A percentile compares a stretch with the other conserved stretches of the same genome.
phyloP scores from a whole-genome alignment of 2,797 vertebrate genomes.

The Danionella dracula region DNA sequence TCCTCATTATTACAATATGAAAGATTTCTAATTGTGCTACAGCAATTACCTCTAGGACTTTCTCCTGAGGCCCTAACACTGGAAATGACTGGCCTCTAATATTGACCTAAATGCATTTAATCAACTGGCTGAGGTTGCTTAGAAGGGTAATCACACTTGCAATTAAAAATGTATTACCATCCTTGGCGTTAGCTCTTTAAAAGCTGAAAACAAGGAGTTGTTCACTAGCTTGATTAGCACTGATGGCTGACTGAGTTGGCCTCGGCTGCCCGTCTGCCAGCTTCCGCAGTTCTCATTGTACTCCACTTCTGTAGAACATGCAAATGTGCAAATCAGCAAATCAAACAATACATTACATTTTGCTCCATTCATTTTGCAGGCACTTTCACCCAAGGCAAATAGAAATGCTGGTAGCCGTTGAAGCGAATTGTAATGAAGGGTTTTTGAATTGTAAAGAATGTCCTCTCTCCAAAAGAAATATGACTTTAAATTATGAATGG shows the following conservation, averaged over 20 bases:
- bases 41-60: constrained; percentile 62
- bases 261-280: constrained; percentile 7
- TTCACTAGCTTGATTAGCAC: constrained; percentile 49
- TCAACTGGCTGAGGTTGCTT: constrained; percentile 67
- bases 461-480: constrained; percentile 7
- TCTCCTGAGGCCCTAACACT: constrained; percentile 64
- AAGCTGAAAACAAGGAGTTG: constrained; percentile 45
- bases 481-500: constrained; percentile 19
- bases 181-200: constrained; percentile 49
- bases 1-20: constrained; percentile 71
- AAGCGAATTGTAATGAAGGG: constrained; percentile 16
- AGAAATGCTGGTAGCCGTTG: constrained; percentile 26
- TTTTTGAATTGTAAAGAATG: constrained; percentile 26
- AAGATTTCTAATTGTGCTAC: constrained; percentile 69
- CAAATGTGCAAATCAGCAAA: constrained; percentile 45
- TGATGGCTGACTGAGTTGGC: constrained; percentile 25
- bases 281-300: constrained; percentile 16
- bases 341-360: constrained; percentile 46
- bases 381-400: constrained; percentile 21
- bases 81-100: constrained; percentile 71
- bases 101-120: constrained; percentile 73
- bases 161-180: constrained; percentile 74
- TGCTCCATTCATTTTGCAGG: constrained; percentile 28
- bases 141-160: constrained; percentile 68
- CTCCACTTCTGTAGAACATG: constrained; percentile 45